phyloP scores from a whole-genome alignment of 2,888 invertebrate species.

The Agriopis aurantiaria region DNA sequence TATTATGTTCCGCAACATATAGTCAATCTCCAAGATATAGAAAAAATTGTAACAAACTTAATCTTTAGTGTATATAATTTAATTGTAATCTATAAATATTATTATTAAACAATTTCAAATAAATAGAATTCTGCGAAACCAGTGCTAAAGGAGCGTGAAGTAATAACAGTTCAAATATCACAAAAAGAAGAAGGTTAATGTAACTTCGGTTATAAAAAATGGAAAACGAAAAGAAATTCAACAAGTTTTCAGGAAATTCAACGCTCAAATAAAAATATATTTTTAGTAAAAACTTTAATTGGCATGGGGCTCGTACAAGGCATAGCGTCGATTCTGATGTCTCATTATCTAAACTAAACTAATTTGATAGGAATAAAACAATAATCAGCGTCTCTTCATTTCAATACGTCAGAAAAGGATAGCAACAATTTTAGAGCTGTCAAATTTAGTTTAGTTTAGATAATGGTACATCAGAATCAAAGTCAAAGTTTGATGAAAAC shows the following conservation, averaged over 20 bases:
- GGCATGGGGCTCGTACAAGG: background rate
- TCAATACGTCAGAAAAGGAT: too few relatives aligned
- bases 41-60: background rate
- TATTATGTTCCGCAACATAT: too few relatives aligned
- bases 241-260: background rate
- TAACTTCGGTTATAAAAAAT: background rate
- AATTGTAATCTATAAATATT: background rate
- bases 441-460: too few relatives aligned
- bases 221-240: too few relatives aligned
- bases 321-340: too few relatives aligned
- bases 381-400: too few relatives aligned
- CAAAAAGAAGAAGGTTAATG: background rate
- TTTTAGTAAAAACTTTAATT: background rate
- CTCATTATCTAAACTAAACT: too few relatives aligned
- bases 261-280: slow-evolving; percentile 6
- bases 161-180: background rate
- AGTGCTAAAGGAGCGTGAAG: background rate
- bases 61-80: background rate
- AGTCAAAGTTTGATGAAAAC: too few relatives aligned
- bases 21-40: background rate
- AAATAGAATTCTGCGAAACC: background rate
- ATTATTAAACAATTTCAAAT: background rate
- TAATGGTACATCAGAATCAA: too few relatives aligned
- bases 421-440: too few relatives aligned
- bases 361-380: too few relatives aligned